A percentile compares a stretch with the other conserved stretches of the same genome.
phyloP scores from a whole-genome alignment of 2,888 invertebrate species.

The Nymphalis urticae region DNA sequence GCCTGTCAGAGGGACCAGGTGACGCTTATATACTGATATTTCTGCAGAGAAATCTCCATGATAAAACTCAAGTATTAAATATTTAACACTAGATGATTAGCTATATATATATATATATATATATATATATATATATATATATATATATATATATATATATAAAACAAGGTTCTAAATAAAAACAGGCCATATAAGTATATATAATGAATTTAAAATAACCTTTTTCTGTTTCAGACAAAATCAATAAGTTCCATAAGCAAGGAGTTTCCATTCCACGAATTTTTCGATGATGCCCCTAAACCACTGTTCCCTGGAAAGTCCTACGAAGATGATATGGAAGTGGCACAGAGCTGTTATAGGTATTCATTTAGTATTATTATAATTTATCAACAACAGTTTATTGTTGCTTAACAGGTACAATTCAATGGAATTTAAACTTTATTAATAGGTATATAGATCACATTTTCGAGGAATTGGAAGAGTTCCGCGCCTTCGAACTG shows the following conservation, averaged over 20 bases:
- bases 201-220: not conserved
- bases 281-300: slow-evolving; percentile 96
- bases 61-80: no score
- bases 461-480: slow-evolving; percentile 98
- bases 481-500: slow-evolving; percentile 98
- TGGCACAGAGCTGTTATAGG: slow-evolving; percentile 95
- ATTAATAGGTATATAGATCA: slow-evolving; percentile 90
- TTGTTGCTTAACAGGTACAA: no score
- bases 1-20: slow-evolving; percentile 57
- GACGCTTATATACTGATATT: slow-evolving; percentile 35
- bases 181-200: not conserved
- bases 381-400: not conserved
- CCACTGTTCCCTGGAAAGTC: slow-evolving; percentile 91
- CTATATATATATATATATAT: no score
- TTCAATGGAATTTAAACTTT: not conserved
- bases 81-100: no score
- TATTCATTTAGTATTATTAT: slow-evolving; percentile 44
- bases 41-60: not conserved
- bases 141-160: no score
- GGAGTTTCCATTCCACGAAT: slow-evolving; percentile 96
- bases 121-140: no score
- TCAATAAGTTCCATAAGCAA: slow-evolving; percentile 83
- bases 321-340: slow-evolving; percentile 91
- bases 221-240: slow-evolving; percentile 44
- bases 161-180: no score